These are phyloP conservation scores for Scaptomyza hsui DNA, from an alignment of 1,140 invertebrate species.

Conservation along the genomic window DNA sequence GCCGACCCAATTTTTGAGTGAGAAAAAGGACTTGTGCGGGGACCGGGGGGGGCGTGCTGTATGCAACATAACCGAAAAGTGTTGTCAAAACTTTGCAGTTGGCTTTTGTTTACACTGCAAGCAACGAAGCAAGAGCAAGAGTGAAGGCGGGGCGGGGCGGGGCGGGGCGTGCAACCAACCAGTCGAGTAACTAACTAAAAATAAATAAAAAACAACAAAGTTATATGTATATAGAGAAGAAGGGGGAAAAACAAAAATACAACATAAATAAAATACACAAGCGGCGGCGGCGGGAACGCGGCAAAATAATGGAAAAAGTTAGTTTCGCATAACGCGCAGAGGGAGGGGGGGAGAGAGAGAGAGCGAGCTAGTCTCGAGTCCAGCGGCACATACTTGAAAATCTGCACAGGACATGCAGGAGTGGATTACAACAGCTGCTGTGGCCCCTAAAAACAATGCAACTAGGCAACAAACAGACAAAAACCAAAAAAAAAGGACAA, in stretches of 20 bases:
- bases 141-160: slow-evolving; percentile 1
- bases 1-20: slow-evolving; percentile 72
- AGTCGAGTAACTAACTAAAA: slow-evolving; percentile 69
- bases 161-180: slow-evolving; percentile 14
- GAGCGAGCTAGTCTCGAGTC: not conserved
- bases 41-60: slow-evolving; percentile 16
- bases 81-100: slow-evolving; percentile 81
- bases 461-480: slow-evolving; percentile 16
- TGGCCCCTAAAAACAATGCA: slow-evolving; percentile 46
- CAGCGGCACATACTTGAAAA: slow-evolving; percentile 1
- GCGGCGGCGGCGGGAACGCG: slow-evolving; percentile 50
- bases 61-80: slow-evolving; percentile 58
- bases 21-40: not conserved
- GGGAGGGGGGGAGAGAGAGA: not conserved
- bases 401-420: slow-evolving; percentile 19
- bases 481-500: slow-evolving; percentile 35
- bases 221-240: slow-evolving; percentile 45
- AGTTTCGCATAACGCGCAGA: slow-evolving; percentile 79
- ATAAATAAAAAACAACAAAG: slow-evolving; percentile 73
- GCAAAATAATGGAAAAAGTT: slow-evolving; percentile 82
- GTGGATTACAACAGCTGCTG: slow-evolving; percentile 66
- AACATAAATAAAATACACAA: slow-evolving; percentile 81
- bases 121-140: not conserved
- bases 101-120: slow-evolving; percentile 76
- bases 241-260: slow-evolving; percentile 72